These are phyloP conservation scores for Limnephilus auricula DNA, from an alignment of 2,888 invertebrate species.

Conservation along the genomic window DNA sequence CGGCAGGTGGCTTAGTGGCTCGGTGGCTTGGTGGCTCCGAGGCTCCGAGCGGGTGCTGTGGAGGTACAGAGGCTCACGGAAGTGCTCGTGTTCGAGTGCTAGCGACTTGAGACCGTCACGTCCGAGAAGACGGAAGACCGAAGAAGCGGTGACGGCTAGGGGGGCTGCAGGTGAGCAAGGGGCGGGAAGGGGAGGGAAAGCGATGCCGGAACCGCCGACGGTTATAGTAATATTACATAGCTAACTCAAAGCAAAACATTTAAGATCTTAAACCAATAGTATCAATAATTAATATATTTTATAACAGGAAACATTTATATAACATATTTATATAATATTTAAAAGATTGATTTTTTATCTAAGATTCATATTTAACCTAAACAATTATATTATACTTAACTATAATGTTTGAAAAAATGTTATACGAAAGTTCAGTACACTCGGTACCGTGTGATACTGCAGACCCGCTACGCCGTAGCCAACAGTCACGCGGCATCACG, in stretches of 20 bases:
- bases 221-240: conserved; percentile 47
- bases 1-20: conserved; percentile 63
- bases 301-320: conserved; percentile 81
- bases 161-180: background rate
- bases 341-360: conserved; percentile 79
- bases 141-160: background rate
- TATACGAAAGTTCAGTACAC: background rate
- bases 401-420: conserved; percentile 60
- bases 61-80: conserved; percentile 48
- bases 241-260: conserved; percentile 60
- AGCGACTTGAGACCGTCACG: conserved; percentile 16
- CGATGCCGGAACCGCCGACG: conserved; percentile 22
- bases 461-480: background rate
- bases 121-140: conserved; percentile 13
- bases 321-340: conserved; percentile 80
- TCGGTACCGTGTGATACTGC: conserved; percentile 36
- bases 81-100: background rate
- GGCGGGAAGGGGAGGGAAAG: background rate
- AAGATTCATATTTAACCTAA: conserved; percentile 73
- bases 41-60: background rate
- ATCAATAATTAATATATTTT: conserved; percentile 69
- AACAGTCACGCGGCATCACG: background rate
- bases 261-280: conserved; percentile 61
- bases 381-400: conserved; percentile 65
- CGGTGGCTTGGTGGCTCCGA: background rate